Base-by-base conservation (phyloP, 2,797 vertebrate species). In the Rhinichthys osculus region DNA sequence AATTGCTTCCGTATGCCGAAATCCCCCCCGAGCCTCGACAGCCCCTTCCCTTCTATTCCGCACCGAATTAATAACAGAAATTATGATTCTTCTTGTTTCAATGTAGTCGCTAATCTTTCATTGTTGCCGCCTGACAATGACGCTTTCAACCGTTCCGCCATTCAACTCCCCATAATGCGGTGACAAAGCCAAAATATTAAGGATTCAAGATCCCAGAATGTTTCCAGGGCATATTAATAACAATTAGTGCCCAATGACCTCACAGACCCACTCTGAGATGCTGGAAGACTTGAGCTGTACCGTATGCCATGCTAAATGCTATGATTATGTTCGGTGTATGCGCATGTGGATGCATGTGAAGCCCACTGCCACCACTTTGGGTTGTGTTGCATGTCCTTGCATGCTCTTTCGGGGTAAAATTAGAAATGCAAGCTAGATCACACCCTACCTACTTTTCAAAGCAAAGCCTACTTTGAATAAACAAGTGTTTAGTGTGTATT, bases 341-440 rank as follows among this genome's bases (percentile, higher is more conserved):
- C 38, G 92, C 94, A 93, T 92, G 93, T 89, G 90, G 91, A 92
- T 89, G 94, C 86, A 90, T 91, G 91, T 89, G 30, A 40, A 52
- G 14, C 70, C 83, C 62, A 33, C 70, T 73, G 77, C 89, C 88
- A 89, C 91, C 93, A 94, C 96, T 92, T 96, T 96, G 96, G 94
- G 94, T 95, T 93, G 89, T 86, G 90, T 89, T 93, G 92, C 93
- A 93, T 94, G 92, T 92, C 93, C 93, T 93, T 89, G 93, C 94
- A 94, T 94, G 94, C 90, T 89, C 91, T 91, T 92, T 94, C 69
- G 83, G 92, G 94, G 90, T 94, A 92, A 93, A 88, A 92, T 94
- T 94, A 92, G 92, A 93, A 94, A 95, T 93, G 92, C 93, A 95
- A 95, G 95, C 97, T 97, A 97, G 97, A 98, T 99, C 98, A 99